Evolutionary conservation across 2,113 vertebrate genomes (phyloP).

Genomic region (Cottus gobio): DNA sequence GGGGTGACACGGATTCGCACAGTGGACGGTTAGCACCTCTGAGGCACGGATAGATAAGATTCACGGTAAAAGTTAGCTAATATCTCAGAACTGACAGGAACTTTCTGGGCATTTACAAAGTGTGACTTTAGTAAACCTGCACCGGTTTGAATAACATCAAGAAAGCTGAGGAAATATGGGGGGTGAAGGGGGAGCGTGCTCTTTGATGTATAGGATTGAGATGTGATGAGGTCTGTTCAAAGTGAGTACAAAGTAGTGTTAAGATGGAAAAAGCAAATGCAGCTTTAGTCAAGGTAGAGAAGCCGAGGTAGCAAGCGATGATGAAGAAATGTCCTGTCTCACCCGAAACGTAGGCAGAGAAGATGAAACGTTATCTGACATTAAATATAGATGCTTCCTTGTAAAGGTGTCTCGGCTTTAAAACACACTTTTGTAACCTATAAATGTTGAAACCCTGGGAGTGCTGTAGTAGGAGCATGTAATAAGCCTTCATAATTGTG

Average conservation of each 20-base stretch:
- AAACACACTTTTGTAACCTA: constrained; percentile 72
- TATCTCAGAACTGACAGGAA: constrained; percentile 70
- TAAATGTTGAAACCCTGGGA: constrained; percentile 63
- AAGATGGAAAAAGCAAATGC: constrained; percentile 81
- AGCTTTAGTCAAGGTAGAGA: constrained; percentile 81
- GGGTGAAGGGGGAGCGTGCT: constrained; percentile 31
- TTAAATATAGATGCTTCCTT: constrained; percentile 81
- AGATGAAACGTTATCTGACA: constrained; percentile 81
- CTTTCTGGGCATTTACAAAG: constrained; percentile 77
- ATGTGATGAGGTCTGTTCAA: constrained; percentile 84
- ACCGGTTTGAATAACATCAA: constrained; percentile 78
- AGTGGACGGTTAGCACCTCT: constrained; percentile 50
- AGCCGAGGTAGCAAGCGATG: constrained; percentile 70
- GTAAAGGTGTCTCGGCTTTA: constrained; percentile 75
- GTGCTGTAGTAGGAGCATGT: constrained; percentile 26
- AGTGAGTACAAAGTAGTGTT: constrained; percentile 80
- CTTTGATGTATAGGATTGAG: constrained; percentile 85
- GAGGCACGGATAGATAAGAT: constrained; percentile 70
- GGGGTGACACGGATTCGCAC: constrained; percentile 45
- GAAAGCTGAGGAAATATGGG: constrained; percentile 66
- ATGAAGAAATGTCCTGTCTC: constrained; percentile 79
- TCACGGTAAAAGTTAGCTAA: constrained; percentile 70
- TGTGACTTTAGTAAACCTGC: constrained; percentile 77
- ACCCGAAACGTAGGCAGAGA: constrained; percentile 62
- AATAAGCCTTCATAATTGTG: constrained; percentile 31